Evolutionary conservation across 2,888 invertebrate species (phyloP), one percentile per base, ranked within the genome.

Genomic region (Poecilobothrus nobilitatus): DNA sequence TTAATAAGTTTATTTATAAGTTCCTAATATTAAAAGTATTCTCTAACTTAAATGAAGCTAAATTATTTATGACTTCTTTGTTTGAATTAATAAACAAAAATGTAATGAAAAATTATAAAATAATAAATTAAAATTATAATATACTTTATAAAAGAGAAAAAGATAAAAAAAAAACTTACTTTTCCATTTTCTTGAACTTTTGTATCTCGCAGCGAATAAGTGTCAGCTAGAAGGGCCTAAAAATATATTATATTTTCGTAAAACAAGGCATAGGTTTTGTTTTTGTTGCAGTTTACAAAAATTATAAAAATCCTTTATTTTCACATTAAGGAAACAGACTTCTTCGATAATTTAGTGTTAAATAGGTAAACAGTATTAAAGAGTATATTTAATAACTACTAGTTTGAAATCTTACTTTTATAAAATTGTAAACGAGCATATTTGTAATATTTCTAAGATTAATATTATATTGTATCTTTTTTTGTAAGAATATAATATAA

Each of bases 101-200:
- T 70, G 71, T 70, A 70, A 65, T 67, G 70, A 70, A 69, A 70
- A 70, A 67, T 72, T 67, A 72, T 67, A 71, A 68, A 12, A 66
- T 67, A 66, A 68, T 69, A 33, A 67, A 65, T 66, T 44, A 4
- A 44, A 69, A 67, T 44, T 61, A 67, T 63, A 44, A 15, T 61
- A 15, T 61, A 10, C 12, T 8, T 37, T 37, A 37, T 37, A 37
- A 37, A 37, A 34, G 8, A 34, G 34, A 63, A 67, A 64, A n/a
- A 21, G 66, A 44, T 20, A 44, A 66, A 66, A 66, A 37, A 15
- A 27, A 74, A 79, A 81, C 84, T 83, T 78, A 93, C 91, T 86
- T 91, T 91, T 71, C 93, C 93, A 82, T 93, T 94, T 84, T 92
- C 92, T 84, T 92, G 92, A 73, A 93, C 91, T 78, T 90, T 83